A percentile compares a stretch with the other conserved stretches of the same genome.
phyloP scores from a whole-genome alignment of 2,888 invertebrate species.

The Luffia ferchaultella region DNA sequence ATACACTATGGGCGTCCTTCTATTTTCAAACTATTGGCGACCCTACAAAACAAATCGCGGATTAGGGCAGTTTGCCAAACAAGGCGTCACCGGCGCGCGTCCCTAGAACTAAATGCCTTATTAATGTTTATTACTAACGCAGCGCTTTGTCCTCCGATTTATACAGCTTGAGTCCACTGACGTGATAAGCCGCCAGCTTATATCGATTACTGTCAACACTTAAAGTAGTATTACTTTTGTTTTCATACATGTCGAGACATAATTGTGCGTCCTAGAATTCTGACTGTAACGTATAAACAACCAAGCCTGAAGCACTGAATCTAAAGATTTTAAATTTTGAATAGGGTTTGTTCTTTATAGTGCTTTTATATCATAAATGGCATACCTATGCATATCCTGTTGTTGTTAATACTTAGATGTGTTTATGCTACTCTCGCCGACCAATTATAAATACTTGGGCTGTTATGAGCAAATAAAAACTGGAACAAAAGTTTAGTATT shows the following conservation, averaged over 20 bases:
- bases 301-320: too few relatives aligned
- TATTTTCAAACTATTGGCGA: background rate
- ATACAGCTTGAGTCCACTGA: constrained; percentile 47
- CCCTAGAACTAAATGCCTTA: constrained; percentile 55
- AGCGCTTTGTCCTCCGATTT: constrained; percentile 50
- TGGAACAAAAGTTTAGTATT: too few relatives aligned
- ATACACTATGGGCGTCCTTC: background rate
- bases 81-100: constrained; percentile 58
- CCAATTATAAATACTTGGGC: too few relatives aligned
- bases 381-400: too few relatives aligned
- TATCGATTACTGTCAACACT: background rate
- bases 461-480: too few relatives aligned
- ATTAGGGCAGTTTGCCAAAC: constrained; percentile 67
- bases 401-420: too few relatives aligned
- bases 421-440: too few relatives aligned
- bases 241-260: background rate
- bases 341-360: too few relatives aligned
- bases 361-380: too few relatives aligned
- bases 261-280: too few relatives aligned
- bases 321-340: too few relatives aligned
- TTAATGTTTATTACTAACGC: constrained; percentile 58
- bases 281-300: too few relatives aligned
- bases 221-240: background rate
- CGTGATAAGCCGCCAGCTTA: constrained; percentile 35
- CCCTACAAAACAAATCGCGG: constrained; percentile 54